Percentiles rank a stretch among this genome's conserved stretches.
Conservation (phyloP, 2,113 vertebrate species). For the Lates calcarifer region DNA sequence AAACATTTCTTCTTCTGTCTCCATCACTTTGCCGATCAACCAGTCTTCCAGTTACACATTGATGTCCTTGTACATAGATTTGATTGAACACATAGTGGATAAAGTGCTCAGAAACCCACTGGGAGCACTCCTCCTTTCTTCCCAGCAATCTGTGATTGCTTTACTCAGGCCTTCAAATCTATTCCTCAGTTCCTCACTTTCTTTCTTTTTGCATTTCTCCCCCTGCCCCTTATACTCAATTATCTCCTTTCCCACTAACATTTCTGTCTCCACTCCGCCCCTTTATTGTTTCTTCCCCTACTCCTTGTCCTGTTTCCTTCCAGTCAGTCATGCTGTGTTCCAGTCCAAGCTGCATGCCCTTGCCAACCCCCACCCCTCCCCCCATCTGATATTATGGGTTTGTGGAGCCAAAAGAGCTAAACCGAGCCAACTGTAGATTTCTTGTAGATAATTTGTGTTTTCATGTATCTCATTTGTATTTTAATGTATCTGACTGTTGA, state of each 20-base stretch:
- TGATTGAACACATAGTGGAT: constrained; percentile 57
- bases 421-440: neutral
- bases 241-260: constrained; percentile 6
- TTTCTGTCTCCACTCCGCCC: constrained; percentile 14
- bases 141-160: constrained; percentile 60
- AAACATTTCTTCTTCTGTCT: constrained; percentile 45
- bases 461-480: too few species aligned
- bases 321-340: constrained; percentile 3
- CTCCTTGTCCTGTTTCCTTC: neutral
- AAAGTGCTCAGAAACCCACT: constrained; percentile 62
- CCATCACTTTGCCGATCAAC: constrained; percentile 47
- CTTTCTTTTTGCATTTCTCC: constrained; percentile 2
- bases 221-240: neutral
- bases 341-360: constrained; percentile 10
- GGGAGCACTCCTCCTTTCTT: constrained; percentile 56
- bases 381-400: constrained; percentile 44
- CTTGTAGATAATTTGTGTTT: too few species aligned
- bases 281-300: neutral
- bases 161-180: constrained; percentile 41
- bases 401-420: constrained; percentile 14
- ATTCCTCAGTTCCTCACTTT: constrained; percentile 17
- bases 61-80: constrained; percentile 59
- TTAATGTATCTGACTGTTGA: too few species aligned
- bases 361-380: neutral
- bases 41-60: constrained; percentile 66